A percentile compares a stretch with the other conserved stretches of the same genome.
phyloP scores from a whole-genome alignment of 2,797 vertebrate species.

The Euphonia xanthogaster region DNA sequence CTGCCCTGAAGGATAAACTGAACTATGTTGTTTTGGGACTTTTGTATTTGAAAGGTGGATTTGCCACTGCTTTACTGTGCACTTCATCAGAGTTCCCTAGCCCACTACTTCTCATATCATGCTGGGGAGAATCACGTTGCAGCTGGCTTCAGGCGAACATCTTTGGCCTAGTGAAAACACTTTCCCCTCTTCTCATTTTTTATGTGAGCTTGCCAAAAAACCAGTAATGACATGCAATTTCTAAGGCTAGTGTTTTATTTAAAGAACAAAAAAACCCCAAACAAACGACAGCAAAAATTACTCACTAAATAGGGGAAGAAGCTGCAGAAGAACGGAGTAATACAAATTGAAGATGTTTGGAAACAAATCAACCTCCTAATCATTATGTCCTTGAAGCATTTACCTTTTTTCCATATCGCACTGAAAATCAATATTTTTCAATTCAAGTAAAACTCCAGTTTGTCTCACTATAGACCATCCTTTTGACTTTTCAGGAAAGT shows the following conservation, averaged over 20 bases:
- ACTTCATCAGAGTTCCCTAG: background rate
- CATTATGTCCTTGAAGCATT: background rate
- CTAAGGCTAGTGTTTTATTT: slow-evolving; percentile 5
- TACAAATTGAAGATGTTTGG: background rate
- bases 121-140: background rate
- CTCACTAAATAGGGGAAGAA: background rate
- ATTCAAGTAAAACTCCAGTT: background rate
- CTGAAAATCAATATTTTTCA: background rate
- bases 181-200: background rate
- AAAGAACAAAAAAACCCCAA: background rate
- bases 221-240: background rate
- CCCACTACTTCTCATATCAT: background rate
- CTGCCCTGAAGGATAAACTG: background rate
- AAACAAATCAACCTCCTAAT: background rate
- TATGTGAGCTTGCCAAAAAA: background rate
- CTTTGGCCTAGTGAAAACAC: background rate
- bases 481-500: background rate
- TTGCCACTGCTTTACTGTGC: background rate
- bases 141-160: background rate
- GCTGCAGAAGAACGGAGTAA: background rate
- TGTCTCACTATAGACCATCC: background rate
- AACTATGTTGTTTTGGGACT: background rate
- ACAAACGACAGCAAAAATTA: background rate
- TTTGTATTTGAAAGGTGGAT: background rate
- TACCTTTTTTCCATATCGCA: background rate